Base-by-base conservation (phyloP, 2,113 vertebrate species). In the Scatophagus argus region DNA sequence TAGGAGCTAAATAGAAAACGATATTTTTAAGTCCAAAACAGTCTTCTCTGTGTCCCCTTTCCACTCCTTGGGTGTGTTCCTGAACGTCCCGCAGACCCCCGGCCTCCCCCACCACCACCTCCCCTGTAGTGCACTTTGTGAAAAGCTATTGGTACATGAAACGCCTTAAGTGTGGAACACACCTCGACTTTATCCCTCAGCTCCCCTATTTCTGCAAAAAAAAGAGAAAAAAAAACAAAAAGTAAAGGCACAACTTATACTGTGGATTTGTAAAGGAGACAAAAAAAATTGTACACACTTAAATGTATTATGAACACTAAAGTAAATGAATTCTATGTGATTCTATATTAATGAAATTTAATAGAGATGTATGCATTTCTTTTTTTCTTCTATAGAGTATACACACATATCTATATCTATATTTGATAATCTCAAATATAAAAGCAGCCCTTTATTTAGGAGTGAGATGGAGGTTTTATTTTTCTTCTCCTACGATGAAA, bases 361-460 rank as follows among this genome's bases (percentile, higher is more conserved):
- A 83, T 84, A 92, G 90, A 90, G 91, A 94, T 90, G 88, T 90
- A 90, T 89, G 92, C 88, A 89, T 90, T 90, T 80, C 69, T 52
- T 80, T 49, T 69, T 68, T 73, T 70, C 88, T 87, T 88, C 83
- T 90, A 88, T 87, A 89, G 86, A 87, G 56, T 90, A 89, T 84
- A 89, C 86, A 89, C 82, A 89, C 83, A 89, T 81, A 76, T 70
- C 72, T 65, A 82, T 84, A 87, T 62, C 84, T 92, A 92, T 94
- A 93, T 94, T 94, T 94, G 92, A 92, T 94, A 91, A 85, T 69
- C n/a, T 92, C 86, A 84, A 90, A 89, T 85, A 89, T 88, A 71
- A 90, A 87, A 84, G 71, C 85, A 85, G 87, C 75, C 87, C 86
- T 91, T 88, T 92, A 91, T 91, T 90, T 86, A 75, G 70, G 56